Evolutionary conservation across 1,140 invertebrate genomes (phyloP), one percentile per base, ranked within the genome.

Genomic region (Anoplophora glabripennis): DNA sequence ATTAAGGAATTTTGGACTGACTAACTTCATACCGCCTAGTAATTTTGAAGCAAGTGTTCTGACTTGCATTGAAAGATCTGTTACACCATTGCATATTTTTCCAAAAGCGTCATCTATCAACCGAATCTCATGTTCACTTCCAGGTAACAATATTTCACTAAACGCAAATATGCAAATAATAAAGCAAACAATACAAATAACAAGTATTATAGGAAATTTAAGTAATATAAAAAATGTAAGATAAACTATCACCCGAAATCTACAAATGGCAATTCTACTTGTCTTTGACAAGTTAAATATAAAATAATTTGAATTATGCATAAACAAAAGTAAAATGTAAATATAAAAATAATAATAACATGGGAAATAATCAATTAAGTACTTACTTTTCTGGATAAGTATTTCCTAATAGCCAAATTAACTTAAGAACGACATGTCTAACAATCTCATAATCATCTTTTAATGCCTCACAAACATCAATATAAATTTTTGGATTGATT

Each of bases 101-200:
- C 90, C 90, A 82, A 99, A 99, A 0, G 94, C 95, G 77, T 98
- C 94, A 77, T 99, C 97, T 17, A 94, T 88, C 63, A 99, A 79
- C 10, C 94, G 83, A 53, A 93, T 85, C 37, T 89, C 87, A 60
- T 85, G 85, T 61, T 89, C 88, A 52, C 86, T 85, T 59, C 86
- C 87, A 51, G 80, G 78, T 21, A 86, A 72, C 5, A 82, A 79
- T 52, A 90, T 80, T 52, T 85, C 79, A 65, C 87, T 89, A 70
- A 55, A 78, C 77, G 54, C 9, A 21, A 60, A 34, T 40, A 36
- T 40, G 33, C 7, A 17, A 45, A 33, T 53, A 3, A 38, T 36
- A 53, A 48, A 11, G 1, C 21, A 42, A n/a, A n/a, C n/a, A n/a
- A n/a, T n/a, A n/a, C n/a, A n/a, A 28, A 28, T 28, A 5, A 28